A percentile compares a stretch with the other conserved stretches of the same genome.
These are phyloP conservation scores for Rhynchopsitta pachyrhyncha DNA, from an alignment of 2,113 vertebrate genomes.

Conservation along the genomic window DNA sequence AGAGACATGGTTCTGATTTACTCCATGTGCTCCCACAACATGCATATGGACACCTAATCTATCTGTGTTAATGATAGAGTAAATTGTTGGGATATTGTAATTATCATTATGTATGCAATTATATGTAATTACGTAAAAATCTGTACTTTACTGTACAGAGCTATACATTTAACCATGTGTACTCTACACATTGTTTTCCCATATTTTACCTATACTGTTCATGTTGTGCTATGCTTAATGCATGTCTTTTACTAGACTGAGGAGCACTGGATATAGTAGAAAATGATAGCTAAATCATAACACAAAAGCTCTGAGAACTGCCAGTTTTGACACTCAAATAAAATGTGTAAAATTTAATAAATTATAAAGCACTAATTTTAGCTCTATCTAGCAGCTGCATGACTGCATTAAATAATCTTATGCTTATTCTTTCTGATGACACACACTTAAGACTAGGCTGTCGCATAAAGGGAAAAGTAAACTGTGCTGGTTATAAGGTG, in stretches of 20 bases:
- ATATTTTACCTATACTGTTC: not conserved
- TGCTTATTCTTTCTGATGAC: not conserved
- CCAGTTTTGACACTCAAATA: not conserved
- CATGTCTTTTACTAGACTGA: not conserved
- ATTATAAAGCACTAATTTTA: not conserved
- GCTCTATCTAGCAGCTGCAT: not conserved
- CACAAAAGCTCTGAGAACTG: not conserved
- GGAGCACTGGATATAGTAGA: not conserved
- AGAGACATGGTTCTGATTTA: not conserved
- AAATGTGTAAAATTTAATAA: not conserved
- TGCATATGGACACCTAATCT: not conserved
- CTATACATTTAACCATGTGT: not conserved
- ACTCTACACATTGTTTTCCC: not conserved
- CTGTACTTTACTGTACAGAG: not conserved
- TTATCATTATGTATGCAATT: not conserved
- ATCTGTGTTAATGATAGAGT: not conserved
- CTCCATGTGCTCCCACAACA: not conserved
- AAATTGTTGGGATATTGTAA: not conserved
- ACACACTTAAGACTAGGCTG: not conserved
- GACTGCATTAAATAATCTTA: not conserved
- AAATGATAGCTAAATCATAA: not conserved
- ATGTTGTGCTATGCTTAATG: not conserved
- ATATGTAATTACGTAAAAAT: not conserved
- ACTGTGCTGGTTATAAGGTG: not conserved
- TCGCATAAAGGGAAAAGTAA: not conserved